These are phyloP conservation scores for Petroica traversi DNA, from an alignment of 2,113 vertebrate genomes.

Conservation along the genomic window DNA sequence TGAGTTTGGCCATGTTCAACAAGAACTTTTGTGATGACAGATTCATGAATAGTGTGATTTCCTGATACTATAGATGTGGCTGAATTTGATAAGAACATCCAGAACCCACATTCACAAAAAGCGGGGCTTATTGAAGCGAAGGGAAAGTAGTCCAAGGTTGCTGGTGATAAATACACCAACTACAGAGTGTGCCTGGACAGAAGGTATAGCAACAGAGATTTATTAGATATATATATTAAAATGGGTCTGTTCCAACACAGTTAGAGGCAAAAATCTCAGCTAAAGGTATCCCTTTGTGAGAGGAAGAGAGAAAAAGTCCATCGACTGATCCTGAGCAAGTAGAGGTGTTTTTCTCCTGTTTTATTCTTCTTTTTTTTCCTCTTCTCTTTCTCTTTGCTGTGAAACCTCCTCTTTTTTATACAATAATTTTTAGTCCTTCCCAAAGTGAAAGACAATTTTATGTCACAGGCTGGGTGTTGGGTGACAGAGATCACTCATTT, in stretches of 20 bases:
- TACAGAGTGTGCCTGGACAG: background rate
- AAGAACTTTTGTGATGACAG: background rate
- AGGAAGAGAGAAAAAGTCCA: background rate
- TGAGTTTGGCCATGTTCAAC: background rate
- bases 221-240: background rate
- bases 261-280: background rate
- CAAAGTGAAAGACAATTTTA: background rate
- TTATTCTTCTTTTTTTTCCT: background rate
- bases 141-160: background rate
- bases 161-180: background rate
- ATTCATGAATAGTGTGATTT: background rate
- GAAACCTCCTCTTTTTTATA: background rate
- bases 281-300: background rate
- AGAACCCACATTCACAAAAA: background rate
- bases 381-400: background rate
- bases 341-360: background rate
- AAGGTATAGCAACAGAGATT: background rate
- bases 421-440: background rate
- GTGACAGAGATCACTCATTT: background rate
- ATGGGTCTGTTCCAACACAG: background rate
- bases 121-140: background rate
- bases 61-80: background rate
- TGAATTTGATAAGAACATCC: background rate
- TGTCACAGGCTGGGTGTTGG: background rate
- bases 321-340: rapidly evolving